phyloP scores from a whole-genome alignment of 2,113 vertebrate species.

The Polypterus senegalus region DNA sequence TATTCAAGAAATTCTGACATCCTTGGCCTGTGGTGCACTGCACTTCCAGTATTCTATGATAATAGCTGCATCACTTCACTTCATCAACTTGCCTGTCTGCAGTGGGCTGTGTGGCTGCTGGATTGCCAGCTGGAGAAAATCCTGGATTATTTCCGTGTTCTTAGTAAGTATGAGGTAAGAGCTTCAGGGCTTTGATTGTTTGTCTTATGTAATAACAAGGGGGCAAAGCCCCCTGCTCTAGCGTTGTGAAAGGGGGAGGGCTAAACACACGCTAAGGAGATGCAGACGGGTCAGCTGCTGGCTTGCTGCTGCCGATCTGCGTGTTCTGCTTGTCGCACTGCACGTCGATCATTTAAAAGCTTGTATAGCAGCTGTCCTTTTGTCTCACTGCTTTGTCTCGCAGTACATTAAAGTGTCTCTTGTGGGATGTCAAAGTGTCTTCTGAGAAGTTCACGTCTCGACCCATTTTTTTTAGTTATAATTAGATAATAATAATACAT shows the following conservation, averaged over 20 bases:
- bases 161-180: slow-evolving; percentile 13
- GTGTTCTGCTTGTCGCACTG: no score
- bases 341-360: no score
- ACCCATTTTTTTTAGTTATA: no score
- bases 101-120: slow-evolving; percentile 49
- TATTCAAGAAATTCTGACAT: slow-evolving; percentile 13
- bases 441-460: no score
- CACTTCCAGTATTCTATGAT: slow-evolving; percentile 24
- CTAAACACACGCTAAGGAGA: not conserved
- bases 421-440: no score
- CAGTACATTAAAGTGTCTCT: no score
- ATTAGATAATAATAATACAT: no score
- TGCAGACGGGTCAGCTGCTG: not conserved
- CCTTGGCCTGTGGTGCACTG: slow-evolving; percentile 31
- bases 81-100: slow-evolving; percentile 37
- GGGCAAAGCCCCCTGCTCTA: no score
- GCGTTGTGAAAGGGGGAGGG: not conserved
- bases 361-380: no score
- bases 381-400: no score
- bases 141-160: slow-evolving; percentile 23
- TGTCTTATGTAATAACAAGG: not conserved
- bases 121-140: slow-evolving; percentile 32
- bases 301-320: not conserved
- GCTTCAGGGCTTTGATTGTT: not conserved
- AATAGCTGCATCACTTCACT: slow-evolving; percentile 17